phyloP scores from a whole-genome alignment of 2,888 invertebrate genomes.

The Parnassius mnemosyne region DNA sequence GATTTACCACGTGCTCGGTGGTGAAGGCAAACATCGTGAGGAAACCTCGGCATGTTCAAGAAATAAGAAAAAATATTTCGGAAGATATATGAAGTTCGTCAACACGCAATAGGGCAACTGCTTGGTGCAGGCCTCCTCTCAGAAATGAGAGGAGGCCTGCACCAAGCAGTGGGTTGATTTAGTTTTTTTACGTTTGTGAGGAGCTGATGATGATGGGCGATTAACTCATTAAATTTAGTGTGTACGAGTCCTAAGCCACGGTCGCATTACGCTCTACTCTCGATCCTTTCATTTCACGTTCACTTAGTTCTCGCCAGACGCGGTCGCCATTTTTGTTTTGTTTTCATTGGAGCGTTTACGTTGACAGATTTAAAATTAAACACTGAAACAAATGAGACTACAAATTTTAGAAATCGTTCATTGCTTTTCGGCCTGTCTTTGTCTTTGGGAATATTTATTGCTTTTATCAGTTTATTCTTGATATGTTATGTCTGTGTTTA shows the following conservation, averaged over 20 bases:
- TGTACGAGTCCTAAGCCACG: background rate
- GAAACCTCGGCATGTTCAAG: no score
- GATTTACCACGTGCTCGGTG: no score
- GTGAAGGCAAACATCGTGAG: no score
- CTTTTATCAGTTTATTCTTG: background rate
- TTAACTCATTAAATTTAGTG: background rate
- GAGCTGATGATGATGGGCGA: no score
- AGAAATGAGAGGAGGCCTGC: no score
- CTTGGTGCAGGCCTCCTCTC: no score
- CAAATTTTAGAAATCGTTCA: constrained; percentile 1
- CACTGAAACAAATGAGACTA: background rate
- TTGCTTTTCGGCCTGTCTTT: background rate
- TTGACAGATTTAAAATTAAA: background rate
- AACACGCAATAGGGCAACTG: no score
- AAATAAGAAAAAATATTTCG: no score
- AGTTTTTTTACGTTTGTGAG: no score
- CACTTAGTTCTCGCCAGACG: background rate
- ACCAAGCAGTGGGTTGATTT: no score
- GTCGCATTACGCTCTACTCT: background rate
- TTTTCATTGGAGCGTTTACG: constrained; percentile 2
- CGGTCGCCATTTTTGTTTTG: constrained; percentile 5
- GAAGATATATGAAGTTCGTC: no score
- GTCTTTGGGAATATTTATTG: background rate
- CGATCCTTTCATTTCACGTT: background rate
- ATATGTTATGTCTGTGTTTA: background rate